phyloP scores from a whole-genome alignment of 37 sponge, comb jelly and placozoan species.

The Chondrilla cf. caribensis region DNA sequence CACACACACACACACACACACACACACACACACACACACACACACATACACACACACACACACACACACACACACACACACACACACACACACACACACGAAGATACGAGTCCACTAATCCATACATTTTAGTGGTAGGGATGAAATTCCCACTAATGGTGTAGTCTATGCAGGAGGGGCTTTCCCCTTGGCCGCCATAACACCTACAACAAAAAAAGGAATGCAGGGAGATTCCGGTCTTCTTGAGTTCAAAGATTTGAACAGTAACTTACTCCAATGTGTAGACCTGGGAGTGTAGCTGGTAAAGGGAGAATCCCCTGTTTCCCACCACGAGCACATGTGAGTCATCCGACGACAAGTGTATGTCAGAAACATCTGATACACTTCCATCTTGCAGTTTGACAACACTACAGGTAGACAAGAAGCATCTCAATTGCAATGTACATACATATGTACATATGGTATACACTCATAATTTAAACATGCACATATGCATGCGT shows the following conservation, averaged over 20 bases:
- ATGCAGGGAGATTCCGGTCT: too few species aligned
- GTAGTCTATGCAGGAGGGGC: background rate
- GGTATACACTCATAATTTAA: background rate
- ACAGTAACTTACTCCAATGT: too few species aligned
- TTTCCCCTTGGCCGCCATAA: background rate
- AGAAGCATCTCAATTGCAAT: background rate
- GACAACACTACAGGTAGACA: background rate
- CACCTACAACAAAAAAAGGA: too few species aligned
- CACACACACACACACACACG: background rate
- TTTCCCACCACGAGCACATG: slow-evolving; percentile 5
- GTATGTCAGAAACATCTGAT: slow-evolving; percentile 16
- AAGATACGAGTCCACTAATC: slow-evolving; percentile 21
- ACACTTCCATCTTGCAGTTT: slow-evolving; percentile 1
- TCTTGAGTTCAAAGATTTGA: too few species aligned
- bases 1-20: slow-evolving; percentile 1
- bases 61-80: background rate
- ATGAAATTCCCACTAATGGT: slow-evolving; percentile 5
- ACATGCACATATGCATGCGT: background rate
- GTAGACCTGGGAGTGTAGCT: too few species aligned
- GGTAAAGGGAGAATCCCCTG: background rate
- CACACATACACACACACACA: background rate
- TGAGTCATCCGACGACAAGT: background rate
- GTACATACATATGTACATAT: background rate
- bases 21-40: background rate
- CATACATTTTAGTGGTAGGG: background rate